phyloP scores from a whole-genome alignment of 2,797 vertebrate species.

The Mycteria americana region DNA sequence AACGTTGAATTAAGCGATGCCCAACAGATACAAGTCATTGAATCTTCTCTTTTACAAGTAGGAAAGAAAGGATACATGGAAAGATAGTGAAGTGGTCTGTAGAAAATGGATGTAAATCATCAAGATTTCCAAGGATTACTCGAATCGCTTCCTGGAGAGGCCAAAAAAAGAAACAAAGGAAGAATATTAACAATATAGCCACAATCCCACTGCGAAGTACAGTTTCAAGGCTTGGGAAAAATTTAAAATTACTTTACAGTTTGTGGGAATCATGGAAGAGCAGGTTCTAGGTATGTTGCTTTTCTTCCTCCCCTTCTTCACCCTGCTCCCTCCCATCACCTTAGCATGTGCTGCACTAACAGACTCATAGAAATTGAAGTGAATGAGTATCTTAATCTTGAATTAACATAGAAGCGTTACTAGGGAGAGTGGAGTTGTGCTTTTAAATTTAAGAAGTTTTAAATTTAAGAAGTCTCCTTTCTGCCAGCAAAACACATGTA shows the following conservation, averaged over 20 bases:
- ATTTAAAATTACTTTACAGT: neutral
- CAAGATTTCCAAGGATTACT: conserved; percentile 84
- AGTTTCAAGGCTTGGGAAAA: neutral
- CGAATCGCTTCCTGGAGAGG: conserved; percentile 83
- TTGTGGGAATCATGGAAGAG: neutral
- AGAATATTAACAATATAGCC: neutral
- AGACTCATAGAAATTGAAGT: neutral
- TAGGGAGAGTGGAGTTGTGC: neutral
- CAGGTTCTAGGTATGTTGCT: neutral
- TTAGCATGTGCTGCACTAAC: neutral
- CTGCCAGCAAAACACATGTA: neutral
- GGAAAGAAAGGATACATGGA: conserved; percentile 88
- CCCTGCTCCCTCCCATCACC: fast-evolving
- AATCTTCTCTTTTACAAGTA: neutral
- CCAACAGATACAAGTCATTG: neutral
- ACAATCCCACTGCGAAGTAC: neutral
- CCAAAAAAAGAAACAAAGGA: neutral
- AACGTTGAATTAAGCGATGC: neutral
- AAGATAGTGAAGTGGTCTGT: conserved; percentile 86
- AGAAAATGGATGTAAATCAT: conserved; percentile 84
- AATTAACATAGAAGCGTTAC: neutral
- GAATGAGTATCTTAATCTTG: neutral
- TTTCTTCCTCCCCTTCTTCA: neutral
- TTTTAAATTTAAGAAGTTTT: neutral
- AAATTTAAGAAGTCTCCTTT: neutral